Percentiles rank a stretch among this genome's conserved stretches.
Evolutionary conservation across 2,113 vertebrate species (phyloP).

Genomic region (Gymnorhina tibicen): DNA sequence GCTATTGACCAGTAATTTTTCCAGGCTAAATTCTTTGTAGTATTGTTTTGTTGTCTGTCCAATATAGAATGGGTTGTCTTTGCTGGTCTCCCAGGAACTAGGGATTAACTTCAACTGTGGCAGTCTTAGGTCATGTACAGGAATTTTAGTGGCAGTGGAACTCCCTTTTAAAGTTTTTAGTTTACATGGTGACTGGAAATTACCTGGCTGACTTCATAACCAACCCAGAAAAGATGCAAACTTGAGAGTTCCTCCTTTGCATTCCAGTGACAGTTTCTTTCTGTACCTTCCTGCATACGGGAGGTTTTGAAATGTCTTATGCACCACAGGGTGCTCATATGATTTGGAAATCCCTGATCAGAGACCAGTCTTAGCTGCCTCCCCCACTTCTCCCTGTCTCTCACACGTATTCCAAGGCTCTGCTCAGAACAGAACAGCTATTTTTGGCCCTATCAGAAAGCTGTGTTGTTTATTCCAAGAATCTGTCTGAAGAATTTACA

Average conservation of each 20-base stretch:
- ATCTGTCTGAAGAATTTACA: not conserved
- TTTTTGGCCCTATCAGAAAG: not conserved
- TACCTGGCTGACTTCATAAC: not conserved
- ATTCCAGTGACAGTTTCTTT: not conserved
- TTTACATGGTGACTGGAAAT: not conserved
- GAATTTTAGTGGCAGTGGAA: not conserved
- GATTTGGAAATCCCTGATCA: not conserved
- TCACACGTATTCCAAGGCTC: not conserved
- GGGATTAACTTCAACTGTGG: not conserved
- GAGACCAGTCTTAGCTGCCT: not conserved
- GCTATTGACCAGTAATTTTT: not conserved
- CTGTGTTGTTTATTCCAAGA: conserved; percentile 1
- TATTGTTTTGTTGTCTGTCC: not conserved
- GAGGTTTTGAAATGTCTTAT: not conserved
- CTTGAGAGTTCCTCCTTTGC: not conserved
- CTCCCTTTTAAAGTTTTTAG: not conserved
- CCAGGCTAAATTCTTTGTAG: not conserved
- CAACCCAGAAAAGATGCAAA: not conserved
- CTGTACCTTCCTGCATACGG: not conserved
- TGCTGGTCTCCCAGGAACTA: not conserved
- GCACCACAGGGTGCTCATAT: not conserved
- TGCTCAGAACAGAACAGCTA: not conserved
- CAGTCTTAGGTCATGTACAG: not conserved
- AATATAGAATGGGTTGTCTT: not conserved
- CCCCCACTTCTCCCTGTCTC: not conserved